Percentiles rank a stretch among this genome's conserved stretches.
Evolutionary conservation across 2,888 invertebrate species (phyloP).

Genomic region (Drosophila lutescens): DNA sequence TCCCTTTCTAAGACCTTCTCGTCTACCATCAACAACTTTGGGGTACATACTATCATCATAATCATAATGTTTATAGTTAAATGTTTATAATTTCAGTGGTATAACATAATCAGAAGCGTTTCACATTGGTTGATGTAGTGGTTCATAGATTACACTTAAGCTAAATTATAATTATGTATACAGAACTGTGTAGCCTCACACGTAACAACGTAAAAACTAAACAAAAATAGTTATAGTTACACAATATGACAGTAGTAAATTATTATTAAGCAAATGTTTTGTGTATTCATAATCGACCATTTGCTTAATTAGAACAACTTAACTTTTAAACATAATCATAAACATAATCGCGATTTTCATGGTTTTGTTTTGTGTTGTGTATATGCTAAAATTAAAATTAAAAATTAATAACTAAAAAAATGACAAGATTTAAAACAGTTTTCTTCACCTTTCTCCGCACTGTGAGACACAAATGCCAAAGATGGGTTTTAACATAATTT

Average conservation of each 20-base stretch:
- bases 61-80: not conserved
- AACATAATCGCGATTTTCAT: conserved; percentile 11
- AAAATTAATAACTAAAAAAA: conserved; percentile 13
- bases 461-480: conserved; percentile 18
- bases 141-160: conserved; percentile 36
- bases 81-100: conserved; percentile 44
- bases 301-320: conserved; percentile 29
- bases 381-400: conserved; percentile 19
- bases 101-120: conserved; percentile 68
- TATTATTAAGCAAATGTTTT: conserved; percentile 18
- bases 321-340: conserved; percentile 28
- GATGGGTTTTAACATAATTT: conserved; percentile 19
- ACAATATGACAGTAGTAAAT: conserved; percentile 26
- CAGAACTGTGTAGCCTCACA: conserved; percentile 67
- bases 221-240: conserved; percentile 25
- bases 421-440: conserved; percentile 51
- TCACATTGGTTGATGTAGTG: conserved; percentile 37
- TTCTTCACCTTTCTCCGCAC: conserved; percentile 4
- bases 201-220: conserved; percentile 56
- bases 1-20: conserved; percentile 11
- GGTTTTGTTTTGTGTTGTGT: conserved; percentile 8
- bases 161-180: conserved; percentile 25
- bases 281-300: conserved; percentile 14
- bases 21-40: conserved; percentile 58
- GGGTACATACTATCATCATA: conserved; percentile 18